Base-by-base conservation (phyloP, 2,888 invertebrate species). In the Protonemura montana region DNA sequence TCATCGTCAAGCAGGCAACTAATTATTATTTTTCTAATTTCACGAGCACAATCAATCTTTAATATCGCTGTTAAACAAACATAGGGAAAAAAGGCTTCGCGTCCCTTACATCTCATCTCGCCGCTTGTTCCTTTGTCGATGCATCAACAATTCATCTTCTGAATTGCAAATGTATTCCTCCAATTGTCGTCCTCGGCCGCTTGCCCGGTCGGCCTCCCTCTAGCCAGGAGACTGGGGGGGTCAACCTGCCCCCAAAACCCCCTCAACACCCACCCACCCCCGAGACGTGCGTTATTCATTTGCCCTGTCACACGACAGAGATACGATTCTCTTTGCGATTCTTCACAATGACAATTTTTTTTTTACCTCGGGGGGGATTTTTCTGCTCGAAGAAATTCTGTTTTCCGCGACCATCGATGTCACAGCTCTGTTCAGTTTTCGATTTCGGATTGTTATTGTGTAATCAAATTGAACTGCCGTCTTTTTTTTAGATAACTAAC, bases 261-360 rank as follows among this genome's bases (percentile, higher is more conserved):
- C 78, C 77, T 81, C 27, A 16, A 30, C 29, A 0, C 41, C 26
- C 27, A 0, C 81, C 29, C 81, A 76, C 85, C 78, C 85, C n/a
- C 29, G 35, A 84, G 76, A 28, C 25, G 78, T 6, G 35, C 86
- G 30, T 81, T 81, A 80, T 80, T 80, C 80, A 80, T 80, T 25
- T 13, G n/a, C 28, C 35, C 35, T 35, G 35, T 35, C 35, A 10
- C 35, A 35, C 35, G 35, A 10, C 35, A 35, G 35, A 35, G 35
- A 35, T 35, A 10, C 35, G 35, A 35, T 35, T 35, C 35, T 35
- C 35, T 35, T 35, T 35, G 35, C 35, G 10, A 35, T 35, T 35
- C 35, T 35, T 35, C 35, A 35, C 10, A 35, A 35, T 35, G 35
- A 35, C 35, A 35, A 35, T 35, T 35, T 35, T 35, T 35, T 35